phyloP scores from a whole-genome alignment of 2,113 vertebrate species.

The Ramphastos sulfuratus region DNA sequence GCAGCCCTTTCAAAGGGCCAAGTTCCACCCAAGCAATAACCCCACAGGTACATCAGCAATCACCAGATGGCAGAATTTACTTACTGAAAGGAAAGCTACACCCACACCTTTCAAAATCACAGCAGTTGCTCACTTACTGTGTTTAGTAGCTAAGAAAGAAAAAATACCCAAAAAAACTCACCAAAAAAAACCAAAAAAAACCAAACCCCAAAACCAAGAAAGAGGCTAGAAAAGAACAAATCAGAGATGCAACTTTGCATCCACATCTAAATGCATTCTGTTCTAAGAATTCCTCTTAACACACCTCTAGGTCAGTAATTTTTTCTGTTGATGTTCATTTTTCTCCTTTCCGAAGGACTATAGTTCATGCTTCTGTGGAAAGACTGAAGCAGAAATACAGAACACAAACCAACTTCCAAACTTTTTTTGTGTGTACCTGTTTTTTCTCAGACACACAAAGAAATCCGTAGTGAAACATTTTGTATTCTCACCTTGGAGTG shows the following conservation, averaged over 20 bases:
- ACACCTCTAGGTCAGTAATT: not conserved
- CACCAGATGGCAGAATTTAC: constrained; percentile 6
- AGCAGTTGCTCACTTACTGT: not conserved
- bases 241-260: not conserved
- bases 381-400: not conserved
- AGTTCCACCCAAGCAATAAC: not conserved
- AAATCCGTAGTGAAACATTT: not conserved
- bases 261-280: not conserved
- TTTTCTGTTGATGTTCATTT: not conserved
- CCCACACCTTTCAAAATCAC: not conserved
- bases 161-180: too few relatives aligned
- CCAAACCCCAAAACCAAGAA: too few relatives aligned
- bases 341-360: not conserved
- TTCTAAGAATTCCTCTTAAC: not conserved
- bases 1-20: not conserved
- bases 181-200: too few relatives aligned
- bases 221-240: not conserved
- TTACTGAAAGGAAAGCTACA: not conserved
- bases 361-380: not conserved
- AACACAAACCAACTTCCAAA: not conserved
- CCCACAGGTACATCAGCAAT: not conserved
- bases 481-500: not conserved
- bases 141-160: not conserved
- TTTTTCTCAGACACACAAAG: not conserved
- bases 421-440: not conserved